Conservation (phyloP, 2,888 invertebrate species). For the Chrysomela aeneicollis region DNA sequence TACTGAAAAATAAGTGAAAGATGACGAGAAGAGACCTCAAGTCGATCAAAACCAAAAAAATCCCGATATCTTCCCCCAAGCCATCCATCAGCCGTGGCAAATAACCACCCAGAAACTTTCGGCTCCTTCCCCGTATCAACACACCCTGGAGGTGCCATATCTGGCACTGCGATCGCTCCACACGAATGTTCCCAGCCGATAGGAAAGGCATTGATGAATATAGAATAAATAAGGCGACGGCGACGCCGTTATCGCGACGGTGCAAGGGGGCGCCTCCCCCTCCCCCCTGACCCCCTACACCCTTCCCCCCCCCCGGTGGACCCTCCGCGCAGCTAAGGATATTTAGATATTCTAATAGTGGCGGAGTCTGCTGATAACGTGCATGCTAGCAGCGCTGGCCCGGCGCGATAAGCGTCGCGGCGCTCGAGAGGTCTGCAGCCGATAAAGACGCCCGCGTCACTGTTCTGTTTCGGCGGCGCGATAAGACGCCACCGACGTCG, state of each 20-base stretch:
- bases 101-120: conserved; percentile 20
- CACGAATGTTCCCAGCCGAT: conserved; percentile 59
- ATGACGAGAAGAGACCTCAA: too few relatives aligned
- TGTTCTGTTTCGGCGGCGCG: conserved; percentile 56
- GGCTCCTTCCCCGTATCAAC: background rate
- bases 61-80: too few relatives aligned
- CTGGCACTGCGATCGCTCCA: background rate
- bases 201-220: conserved; percentile 61
- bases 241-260: conserved; percentile 58
- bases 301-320: conserved; percentile 50
- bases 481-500: conserved; percentile 46
- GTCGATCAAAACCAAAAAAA: too few relatives aligned
- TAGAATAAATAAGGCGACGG: conserved; percentile 61
- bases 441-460: conserved; percentile 61
- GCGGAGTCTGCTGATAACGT: conserved; percentile 60
- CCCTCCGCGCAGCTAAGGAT: conserved; percentile 54
- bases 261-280: conserved; percentile 51
- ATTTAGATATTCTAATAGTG: conserved; percentile 64
- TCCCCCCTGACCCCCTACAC: conserved; percentile 39
- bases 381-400: conserved; percentile 59
- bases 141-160: background rate
- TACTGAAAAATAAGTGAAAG: too few relatives aligned
- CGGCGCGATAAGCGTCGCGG: conserved; percentile 60
- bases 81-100: too few relatives aligned
- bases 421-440: conserved; percentile 56